Evolutionary conservation across 2,113 vertebrate species (phyloP), one percentile per base, ranked within the genome.

Genomic region (Pyrgilauda ruficollis): DNA sequence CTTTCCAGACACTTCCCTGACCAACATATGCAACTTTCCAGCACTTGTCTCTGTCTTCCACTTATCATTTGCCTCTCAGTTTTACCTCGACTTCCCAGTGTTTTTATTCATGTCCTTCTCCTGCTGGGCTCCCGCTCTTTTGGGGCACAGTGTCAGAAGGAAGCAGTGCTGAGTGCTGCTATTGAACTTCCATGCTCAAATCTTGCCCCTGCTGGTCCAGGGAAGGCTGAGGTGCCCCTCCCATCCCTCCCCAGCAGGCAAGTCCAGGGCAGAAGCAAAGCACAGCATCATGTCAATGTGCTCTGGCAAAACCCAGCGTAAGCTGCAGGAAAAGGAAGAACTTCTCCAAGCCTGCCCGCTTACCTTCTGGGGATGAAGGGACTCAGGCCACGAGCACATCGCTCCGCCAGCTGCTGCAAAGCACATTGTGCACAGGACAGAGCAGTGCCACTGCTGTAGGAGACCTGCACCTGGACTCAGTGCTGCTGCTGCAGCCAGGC

Each of bases 71-170:
- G 56, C 73, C 28, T 52, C 44, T 56, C 2, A 5, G 33, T 63
- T 91, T 90, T 75, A 77, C 59, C 55, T 67, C 52, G 35, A 39
- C 44, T 90, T 67, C 35, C 56, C 56, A 22, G 27, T 9, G 41
- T 35, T 75, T 94, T 86, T 86, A 44, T 53, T 61, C 46, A 14
- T 6, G 9, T 39, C 39, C 44, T 50, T 30, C n/a, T 81, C 26
- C 80, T 70, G 50, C 66, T 23, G 39, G 39, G 39, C 30, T 83
- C 13, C 30, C 1, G 2, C 23, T 68, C 27, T 4, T n/a, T 35
- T 27, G 33, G 33, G 35, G 31, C 0, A 0, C 0, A 1, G 24
- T 47, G 19, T 67, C 15, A 50, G 75, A 22, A 81, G 47, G 50
- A 39, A 28, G 37, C n/a, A 39, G 64, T 15, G 30, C 2, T 3